Base-by-base conservation (phyloP, 2,797 vertebrate genomes). In the Paratrypauchen microcephalus region DNA sequence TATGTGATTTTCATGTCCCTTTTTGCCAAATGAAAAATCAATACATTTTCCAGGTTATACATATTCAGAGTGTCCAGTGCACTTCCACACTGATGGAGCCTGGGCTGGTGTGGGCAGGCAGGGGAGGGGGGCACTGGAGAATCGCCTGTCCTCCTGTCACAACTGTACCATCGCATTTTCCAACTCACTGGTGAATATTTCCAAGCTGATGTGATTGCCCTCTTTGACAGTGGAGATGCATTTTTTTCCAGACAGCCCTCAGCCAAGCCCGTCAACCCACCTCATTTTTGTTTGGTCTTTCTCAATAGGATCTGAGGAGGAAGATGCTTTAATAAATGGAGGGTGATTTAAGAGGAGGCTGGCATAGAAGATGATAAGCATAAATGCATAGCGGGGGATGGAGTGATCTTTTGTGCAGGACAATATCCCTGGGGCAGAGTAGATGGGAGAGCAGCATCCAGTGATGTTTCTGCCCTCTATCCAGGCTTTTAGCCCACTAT, bases 111-210 rank as follows among this genome's bases (percentile, higher is more conserved):
- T n/a, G 30, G 58, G 28, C 3, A 89, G 92, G 92, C 81, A 39
- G 78, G 81, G 75, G 55, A 73, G 18, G 81, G 79, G 80, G 75
- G 57, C 75, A 11, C 77, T 71, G 79, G 82, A 93, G 93, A 89
- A 92, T 94, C 86, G 93, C 94, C 94, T 88, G 91, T 94, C 87
- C 85, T 82, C 80, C 95, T 96, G 96, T 97, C 96, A 97, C 93
- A 95, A 94, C 95, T 94, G 95, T 95, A 93, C 93, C 92, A 89
- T 94, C 87, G 87, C 93, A 94, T 96, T 97, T 97, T 98, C 96
- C 95, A 90, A 96, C 92, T 94, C 96, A 96, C 94, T 97, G 96
- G 95, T 96, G 96, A 98, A 97, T 97, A 96, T 96, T 96, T 97
- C 96, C 95, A 94, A 96, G 94, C 93, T 94, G 94, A 97, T 96